Percentiles rank a stretch among this genome's conserved stretches.
Evolutionary conservation across 2,888 invertebrate species (phyloP).

Genomic region (Zaprionus bogoriensis): DNA sequence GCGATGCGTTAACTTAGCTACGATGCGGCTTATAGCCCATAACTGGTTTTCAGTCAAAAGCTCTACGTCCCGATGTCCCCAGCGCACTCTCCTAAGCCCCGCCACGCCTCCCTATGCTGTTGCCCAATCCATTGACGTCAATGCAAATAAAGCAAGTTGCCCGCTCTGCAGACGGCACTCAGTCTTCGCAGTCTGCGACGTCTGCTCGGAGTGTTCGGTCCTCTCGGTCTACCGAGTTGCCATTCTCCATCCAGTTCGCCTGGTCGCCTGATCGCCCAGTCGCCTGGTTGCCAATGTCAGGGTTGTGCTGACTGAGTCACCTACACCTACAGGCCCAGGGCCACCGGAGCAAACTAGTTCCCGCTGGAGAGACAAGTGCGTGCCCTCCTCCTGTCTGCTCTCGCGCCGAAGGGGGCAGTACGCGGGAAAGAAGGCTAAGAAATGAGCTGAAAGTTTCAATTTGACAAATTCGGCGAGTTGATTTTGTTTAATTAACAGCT

Average conservation of each 20-base stretch:
- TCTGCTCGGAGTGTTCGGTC: neutral
- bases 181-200: constrained; percentile 4
- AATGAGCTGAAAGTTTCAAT: constrained; percentile 32
- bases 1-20: constrained; percentile 19
- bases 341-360: constrained; percentile 34
- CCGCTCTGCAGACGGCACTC: constrained; percentile 11
- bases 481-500: constrained; percentile 65
- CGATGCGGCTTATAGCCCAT: constrained; percentile 40
- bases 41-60: constrained; percentile 47
- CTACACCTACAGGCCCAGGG: constrained; percentile 52
- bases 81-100: neutral
- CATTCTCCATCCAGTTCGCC: constrained; percentile 28
- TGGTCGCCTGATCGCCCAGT: constrained; percentile 27
- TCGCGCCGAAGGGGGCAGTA: too few species aligned
- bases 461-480: constrained; percentile 53
- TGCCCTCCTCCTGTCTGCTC: too few species aligned
- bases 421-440: neutral
- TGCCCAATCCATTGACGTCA: constrained; percentile 63
- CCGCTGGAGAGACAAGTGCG: constrained; percentile 31
- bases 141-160: constrained; percentile 67
- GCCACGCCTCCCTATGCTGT: neutral
- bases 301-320: constrained; percentile 62
- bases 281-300: constrained; percentile 63
- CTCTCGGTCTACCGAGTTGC: neutral
- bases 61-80: constrained; percentile 14